Percentiles rank a stretch among this genome's conserved stretches.
These are phyloP conservation scores for Silurus meridionalis DNA, from an alignment of 2,113 vertebrate genomes.

Conservation along the genomic window DNA sequence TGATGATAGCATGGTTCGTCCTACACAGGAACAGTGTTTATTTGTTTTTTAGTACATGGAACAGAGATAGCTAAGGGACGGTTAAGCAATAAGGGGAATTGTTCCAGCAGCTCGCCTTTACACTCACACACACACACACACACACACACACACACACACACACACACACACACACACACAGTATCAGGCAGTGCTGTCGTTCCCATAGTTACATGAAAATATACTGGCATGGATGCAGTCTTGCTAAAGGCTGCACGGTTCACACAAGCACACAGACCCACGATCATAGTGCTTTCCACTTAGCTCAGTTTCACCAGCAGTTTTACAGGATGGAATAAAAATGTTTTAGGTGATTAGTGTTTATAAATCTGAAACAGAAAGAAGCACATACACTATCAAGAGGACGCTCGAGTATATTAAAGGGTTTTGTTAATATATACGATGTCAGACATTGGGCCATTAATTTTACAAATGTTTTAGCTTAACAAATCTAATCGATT, in stretches of 20 bases:
- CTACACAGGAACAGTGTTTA: not conserved
- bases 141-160: slow-evolving; percentile 23
- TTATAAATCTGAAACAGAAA: not conserved
- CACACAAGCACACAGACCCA: slow-evolving; percentile 1
- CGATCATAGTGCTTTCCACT: not conserved
- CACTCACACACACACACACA: slow-evolving; percentile 33
- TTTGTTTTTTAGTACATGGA: slow-evolving; percentile 9
- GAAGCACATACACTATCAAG: not conserved
- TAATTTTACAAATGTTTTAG: not conserved
- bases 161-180: slow-evolving; percentile 29
- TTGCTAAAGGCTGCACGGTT: slow-evolving; percentile 16
- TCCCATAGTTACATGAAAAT: slow-evolving; percentile 52
- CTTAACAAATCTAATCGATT: no score
- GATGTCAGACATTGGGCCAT: not conserved
- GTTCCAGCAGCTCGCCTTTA: slow-evolving; percentile 41
- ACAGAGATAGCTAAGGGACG: slow-evolving; percentile 28
- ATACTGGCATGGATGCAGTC: slow-evolving; percentile 7
- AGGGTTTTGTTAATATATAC: not conserved
- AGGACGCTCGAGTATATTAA: not conserved
- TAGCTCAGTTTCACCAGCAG: no score
- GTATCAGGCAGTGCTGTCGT: slow-evolving; percentile 52
- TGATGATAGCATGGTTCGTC: not conserved
- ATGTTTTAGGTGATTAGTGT: not conserved
- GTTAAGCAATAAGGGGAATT: slow-evolving; percentile 43
- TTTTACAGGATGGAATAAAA: not conserved